Percentiles rank a stretch among this genome's conserved stretches.
Evolutionary conservation across 2,888 invertebrate genomes (phyloP).

Genomic region (Copidosoma aretas): DNA sequence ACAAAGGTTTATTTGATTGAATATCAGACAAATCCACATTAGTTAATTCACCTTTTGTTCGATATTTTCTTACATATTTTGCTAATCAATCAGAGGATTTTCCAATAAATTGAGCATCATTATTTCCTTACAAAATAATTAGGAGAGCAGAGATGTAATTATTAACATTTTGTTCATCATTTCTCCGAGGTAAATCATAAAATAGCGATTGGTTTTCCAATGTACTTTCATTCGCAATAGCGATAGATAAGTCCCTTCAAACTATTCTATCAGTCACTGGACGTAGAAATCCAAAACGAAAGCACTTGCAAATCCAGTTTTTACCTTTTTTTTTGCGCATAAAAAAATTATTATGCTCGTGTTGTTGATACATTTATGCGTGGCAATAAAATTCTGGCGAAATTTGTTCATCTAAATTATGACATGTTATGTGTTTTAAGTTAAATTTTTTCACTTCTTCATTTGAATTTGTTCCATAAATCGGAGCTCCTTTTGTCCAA

Average conservation of each 20-base stretch:
- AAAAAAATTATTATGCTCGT: slow-evolving; percentile 52
- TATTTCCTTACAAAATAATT: slow-evolving; percentile 50
- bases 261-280: slow-evolving; percentile 37
- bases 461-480: slow-evolving; percentile 42
- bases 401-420: slow-evolving; percentile 44
- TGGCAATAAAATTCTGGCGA: slow-evolving; percentile 45
- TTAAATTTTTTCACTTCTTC: slow-evolving; percentile 48
- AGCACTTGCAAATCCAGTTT: slow-evolving; percentile 33
- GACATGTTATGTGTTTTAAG: slow-evolving; percentile 45
- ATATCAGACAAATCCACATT: slow-evolving; percentile 44
- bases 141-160: slow-evolving; percentile 46
- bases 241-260: slow-evolving; percentile 39
- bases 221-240: slow-evolving; percentile 46
- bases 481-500: slow-evolving; percentile 50
- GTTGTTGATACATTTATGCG: slow-evolving; percentile 47
- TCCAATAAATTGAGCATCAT: slow-evolving; percentile 48
- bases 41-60: slow-evolving; percentile 50
- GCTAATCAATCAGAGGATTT: slow-evolving; percentile 48
- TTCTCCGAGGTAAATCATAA: too few relatives aligned
- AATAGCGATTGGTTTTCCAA: slow-evolving; percentile 38
- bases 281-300: slow-evolving; percentile 46
- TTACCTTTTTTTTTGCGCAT: slow-evolving; percentile 46
- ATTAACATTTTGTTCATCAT: slow-evolving; percentile 29
- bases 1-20: slow-evolving; percentile 48
- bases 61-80: slow-evolving; percentile 51